Conservation (phyloP, 2,797 vertebrate species). For the Crocodylus rhombifer region DNA sequence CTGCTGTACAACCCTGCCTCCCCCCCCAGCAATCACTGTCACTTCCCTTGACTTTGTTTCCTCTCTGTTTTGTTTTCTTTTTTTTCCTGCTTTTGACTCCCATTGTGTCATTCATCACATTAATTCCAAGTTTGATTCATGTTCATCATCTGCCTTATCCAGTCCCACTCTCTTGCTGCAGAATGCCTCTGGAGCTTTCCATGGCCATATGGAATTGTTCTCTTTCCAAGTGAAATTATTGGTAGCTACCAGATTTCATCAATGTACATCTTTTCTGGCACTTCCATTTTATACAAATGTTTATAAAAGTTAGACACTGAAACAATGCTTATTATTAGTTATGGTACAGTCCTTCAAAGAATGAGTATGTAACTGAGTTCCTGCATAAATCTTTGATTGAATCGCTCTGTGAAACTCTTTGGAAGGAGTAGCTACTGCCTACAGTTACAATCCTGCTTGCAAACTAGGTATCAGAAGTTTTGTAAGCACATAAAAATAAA, state of each 20-base stretch:
- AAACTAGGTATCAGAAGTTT: neutral
- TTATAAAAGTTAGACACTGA: neutral
- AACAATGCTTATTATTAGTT: neutral
- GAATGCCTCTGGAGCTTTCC: neutral
- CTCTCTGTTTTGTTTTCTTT: no score
- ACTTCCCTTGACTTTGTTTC: neutral
- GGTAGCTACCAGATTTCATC: neutral
- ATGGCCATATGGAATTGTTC: neutral
- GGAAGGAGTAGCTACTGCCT: neutral
- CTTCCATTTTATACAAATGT: neutral
- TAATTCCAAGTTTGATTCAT: neutral
- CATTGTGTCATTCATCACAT: rapidly evolving
- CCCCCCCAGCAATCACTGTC: neutral
- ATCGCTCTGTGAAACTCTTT: neutral
- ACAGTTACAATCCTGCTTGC: neutral
- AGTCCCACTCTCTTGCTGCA: neutral
- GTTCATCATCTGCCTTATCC: neutral
- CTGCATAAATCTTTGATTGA: neutral
- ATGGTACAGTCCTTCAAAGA: neutral
- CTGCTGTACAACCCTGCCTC: neutral
- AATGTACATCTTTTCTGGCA: neutral
- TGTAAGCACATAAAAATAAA: neutral
- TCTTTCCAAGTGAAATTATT: neutral
- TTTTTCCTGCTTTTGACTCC: neutral
- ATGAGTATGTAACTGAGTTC: neutral